phyloP scores from a whole-genome alignment of 2,888 invertebrate genomes.

The Drosophila quinaria region DNA sequence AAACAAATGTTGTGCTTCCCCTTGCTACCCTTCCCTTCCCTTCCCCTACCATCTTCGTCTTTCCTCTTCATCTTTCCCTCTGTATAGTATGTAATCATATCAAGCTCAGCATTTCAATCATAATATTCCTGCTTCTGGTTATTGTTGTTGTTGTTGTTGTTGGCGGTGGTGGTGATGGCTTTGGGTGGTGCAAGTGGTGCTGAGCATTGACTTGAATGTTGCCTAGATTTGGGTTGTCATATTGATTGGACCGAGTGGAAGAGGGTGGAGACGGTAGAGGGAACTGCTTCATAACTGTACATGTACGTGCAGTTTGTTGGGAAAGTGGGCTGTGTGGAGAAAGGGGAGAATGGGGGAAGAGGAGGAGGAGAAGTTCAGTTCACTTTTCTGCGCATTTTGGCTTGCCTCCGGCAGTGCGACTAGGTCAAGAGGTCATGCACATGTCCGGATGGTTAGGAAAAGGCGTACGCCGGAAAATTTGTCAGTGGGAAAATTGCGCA shows the following conservation, averaged over 20 bases:
- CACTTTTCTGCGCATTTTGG: slow-evolving; percentile 38
- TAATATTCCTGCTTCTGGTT: slow-evolving; percentile 31
- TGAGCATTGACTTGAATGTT: slow-evolving; percentile 10
- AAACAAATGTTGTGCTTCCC: slow-evolving; percentile 71
- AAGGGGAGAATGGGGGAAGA: background rate
- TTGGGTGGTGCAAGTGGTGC: background rate
- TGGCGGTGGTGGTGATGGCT: background rate
- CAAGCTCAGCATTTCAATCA: slow-evolving; percentile 68
- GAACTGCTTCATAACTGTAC: slow-evolving; percentile 3
- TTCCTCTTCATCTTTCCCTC: background rate
- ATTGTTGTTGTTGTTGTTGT: background rate
- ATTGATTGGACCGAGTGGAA: slow-evolving; percentile 19
- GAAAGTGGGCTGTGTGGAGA: background rate
- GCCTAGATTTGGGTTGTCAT: slow-evolving; percentile 25
- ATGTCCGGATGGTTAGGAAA: slow-evolving; percentile 42
- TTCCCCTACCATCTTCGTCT: no score
- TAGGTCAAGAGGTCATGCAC: slow-evolving; percentile 76
- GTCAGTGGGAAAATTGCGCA: slow-evolving; percentile 51
- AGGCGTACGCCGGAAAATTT: slow-evolving; percentile 47
- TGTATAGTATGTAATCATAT: slow-evolving; percentile 49
- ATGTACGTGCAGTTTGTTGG: slow-evolving; percentile 7
- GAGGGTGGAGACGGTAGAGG: background rate
- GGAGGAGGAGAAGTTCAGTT: background rate
- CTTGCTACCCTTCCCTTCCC: no score
- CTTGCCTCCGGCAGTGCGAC: slow-evolving; percentile 36